These are phyloP conservation scores for Solenodon paradoxus DNA, from an alignment of 2,113 vertebrate genomes.

Conservation along the genomic window DNA sequence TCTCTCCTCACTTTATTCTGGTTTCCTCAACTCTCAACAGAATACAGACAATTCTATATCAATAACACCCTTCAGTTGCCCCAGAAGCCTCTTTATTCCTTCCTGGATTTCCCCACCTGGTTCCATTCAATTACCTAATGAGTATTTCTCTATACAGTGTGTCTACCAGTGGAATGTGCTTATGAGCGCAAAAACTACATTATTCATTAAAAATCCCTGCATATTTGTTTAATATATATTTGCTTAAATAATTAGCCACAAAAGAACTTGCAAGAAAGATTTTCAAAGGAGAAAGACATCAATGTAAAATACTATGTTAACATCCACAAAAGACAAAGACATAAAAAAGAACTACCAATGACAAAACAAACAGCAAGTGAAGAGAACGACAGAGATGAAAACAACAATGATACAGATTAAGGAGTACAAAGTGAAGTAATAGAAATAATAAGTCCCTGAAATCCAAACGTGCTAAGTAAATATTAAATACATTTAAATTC, in stretches of 20 bases:
- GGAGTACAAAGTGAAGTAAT: neutral
- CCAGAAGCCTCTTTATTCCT: neutral
- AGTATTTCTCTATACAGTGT: neutral
- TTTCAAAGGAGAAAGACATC: neutral
- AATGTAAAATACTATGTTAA: neutral
- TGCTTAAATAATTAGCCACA: neutral
- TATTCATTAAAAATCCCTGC: neutral
- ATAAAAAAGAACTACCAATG: neutral
- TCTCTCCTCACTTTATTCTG: neutral
- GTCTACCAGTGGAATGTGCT: neutral
- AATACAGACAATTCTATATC: neutral
- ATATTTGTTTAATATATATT: neutral
- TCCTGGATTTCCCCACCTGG: neutral
- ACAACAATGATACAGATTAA: neutral
- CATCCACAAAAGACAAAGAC: neutral
- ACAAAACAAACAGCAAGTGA: neutral
- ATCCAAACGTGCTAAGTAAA: neutral
- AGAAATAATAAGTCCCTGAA: neutral
- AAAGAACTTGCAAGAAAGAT: constrained; percentile 13
- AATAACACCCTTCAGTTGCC: neutral
- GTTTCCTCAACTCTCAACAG: neutral
- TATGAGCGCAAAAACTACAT: neutral
- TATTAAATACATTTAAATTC: neutral
- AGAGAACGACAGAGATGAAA: neutral
- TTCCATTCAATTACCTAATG: neutral